Base-by-base conservation (phyloP, 2,888 invertebrate genomes). In the Deilephila porcellus region DNA sequence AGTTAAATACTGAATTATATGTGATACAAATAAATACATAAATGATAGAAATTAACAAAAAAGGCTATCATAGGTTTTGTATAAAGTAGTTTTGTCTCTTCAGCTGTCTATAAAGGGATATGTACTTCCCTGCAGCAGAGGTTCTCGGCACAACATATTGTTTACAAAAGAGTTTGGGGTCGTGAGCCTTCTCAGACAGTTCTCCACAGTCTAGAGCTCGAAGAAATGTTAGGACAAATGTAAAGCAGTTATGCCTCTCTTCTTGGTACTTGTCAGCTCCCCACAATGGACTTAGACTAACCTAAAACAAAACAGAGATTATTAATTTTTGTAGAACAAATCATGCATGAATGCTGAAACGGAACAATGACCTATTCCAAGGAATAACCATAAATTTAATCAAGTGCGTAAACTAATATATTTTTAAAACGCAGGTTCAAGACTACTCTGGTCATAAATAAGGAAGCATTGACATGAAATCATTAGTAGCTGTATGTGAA, bases 111-210 rank as follows among this genome's bases (percentile, higher is more conserved):
- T 97, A 98, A 56, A 98, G 93, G 1, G 97, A 97, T 79, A 98
- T 97, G 88, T 98, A 98, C 92, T 97, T 98, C 71, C 98, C 97
- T 67, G 98, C 98, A 32, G 97, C 96, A 45, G 97, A 96, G 56
- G 98, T 97, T 84, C 97, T 95, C 4, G 98, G 98, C 74, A 98
- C 96, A 79, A 98, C 97, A 90, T 97, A 97, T 83, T 96, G 96
- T 88, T 97, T 96, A 86, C 98, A 98, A 91, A 98, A 97, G 37
- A 95, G 92, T 75, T 97, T 97, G 79, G 97, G 95, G 74, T 94
- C 96, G 14, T 92, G 91, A 25, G 97, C 97, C 71, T 96, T 96
- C 80, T 96, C 95, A 72, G 97, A 97, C 60, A 97, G 93, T 79
- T 96, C 96, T 8, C 96, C 96, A 83, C 97, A 97, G 80, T 96